A percentile compares a stretch with the other conserved stretches of the same genome.
phyloP scores from a whole-genome alignment of 2,888 invertebrate genomes.

The Lycia hirtaria region DNA sequence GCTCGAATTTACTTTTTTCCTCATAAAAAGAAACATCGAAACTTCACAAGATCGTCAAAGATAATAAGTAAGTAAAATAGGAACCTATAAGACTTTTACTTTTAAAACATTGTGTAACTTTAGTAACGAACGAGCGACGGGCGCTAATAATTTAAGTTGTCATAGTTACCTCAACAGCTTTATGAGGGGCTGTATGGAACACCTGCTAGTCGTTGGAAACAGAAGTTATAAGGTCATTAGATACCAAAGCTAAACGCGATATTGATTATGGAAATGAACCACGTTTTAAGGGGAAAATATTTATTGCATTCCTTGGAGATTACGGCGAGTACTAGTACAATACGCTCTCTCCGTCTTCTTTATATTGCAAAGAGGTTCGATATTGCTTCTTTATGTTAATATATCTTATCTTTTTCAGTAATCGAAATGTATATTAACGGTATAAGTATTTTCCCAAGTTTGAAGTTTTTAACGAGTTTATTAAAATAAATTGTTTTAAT shows the following conservation, averaged over 20 bases:
- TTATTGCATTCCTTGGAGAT: slow-evolving; percentile 21
- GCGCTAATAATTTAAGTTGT: not conserved
- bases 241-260: not conserved
- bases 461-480: slow-evolving; percentile 1
- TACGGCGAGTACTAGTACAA: slow-evolving; percentile 1
- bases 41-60: no score
- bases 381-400: slow-evolving; percentile 26
- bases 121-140: no score
- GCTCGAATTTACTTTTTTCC: no score
- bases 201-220: slow-evolving; percentile 3
- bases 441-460: slow-evolving; percentile 4
- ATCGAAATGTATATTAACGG: slow-evolving; percentile 4
- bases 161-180: not conserved
- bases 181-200: not conserved
- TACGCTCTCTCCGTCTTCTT: slow-evolving; percentile 7
- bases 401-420: not conserved
- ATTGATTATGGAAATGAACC: slow-evolving; percentile 24
- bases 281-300: slow-evolving; percentile 18
- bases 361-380: slow-evolving; percentile 11
- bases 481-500: slow-evolving; percentile 12
- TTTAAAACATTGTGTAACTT: no score
- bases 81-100: no score
- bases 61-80: no score
- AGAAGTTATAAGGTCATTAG: slow-evolving; percentile 5
- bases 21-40: no score